Evolutionary conservation across 2,888 invertebrate genomes (phyloP).

Genomic region (Apamea epomidion): DNA sequence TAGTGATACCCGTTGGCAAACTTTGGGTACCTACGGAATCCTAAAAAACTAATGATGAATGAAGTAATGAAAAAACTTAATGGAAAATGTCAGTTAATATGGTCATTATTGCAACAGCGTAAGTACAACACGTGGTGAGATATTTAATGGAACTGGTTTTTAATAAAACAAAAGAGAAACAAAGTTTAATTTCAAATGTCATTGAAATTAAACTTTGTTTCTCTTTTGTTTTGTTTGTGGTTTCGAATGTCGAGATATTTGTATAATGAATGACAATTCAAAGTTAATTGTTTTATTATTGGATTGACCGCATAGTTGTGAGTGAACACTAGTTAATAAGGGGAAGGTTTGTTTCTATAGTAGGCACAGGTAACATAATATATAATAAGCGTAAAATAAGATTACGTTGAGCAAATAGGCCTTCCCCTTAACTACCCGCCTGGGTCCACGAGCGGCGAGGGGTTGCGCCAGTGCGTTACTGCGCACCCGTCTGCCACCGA

Average conservation of each 20-base stretch:
- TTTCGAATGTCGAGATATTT: neutral
- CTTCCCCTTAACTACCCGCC: slow-evolving; percentile 40
- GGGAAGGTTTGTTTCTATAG: neutral
- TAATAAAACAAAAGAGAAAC: neutral
- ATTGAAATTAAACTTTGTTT: no score
- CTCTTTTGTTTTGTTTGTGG: no score
- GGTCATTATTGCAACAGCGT: neutral
- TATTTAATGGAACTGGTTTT: neutral
- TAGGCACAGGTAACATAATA: neutral
- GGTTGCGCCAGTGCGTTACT: neutral
- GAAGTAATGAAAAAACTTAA: neutral
- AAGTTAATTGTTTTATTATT: neutral
- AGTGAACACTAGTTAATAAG: neutral
- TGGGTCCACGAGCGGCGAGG: neutral
- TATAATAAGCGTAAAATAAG: neutral
- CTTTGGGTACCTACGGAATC: no score
- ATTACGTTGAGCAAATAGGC: neutral
- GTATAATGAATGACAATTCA: neutral
- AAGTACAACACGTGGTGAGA: neutral
- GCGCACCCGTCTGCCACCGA: neutral
- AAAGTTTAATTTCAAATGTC: neutral
- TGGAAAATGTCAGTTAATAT: neutral
- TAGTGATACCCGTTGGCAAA: no score
- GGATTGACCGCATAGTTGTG: neutral
- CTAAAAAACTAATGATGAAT: neutral